Base-by-base conservation (phyloP, 2,797 vertebrate species). In the Oreochromis mossambicus region DNA sequence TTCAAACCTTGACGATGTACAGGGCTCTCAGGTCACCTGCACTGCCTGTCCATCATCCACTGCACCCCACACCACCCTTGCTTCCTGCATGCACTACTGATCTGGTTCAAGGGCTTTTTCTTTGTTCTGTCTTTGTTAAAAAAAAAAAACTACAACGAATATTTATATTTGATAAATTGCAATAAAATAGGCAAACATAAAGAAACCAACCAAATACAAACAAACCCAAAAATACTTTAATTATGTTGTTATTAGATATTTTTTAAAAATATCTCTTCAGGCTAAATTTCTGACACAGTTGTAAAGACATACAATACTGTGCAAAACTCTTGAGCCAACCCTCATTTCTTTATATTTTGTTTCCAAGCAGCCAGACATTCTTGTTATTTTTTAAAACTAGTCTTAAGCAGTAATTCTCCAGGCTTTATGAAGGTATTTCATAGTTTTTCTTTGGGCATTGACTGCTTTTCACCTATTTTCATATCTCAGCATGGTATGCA, bases 31-130 rank as follows among this genome's bases (percentile, higher is more conserved):
- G 86, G 82, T 90, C 84, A 87, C 15, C 78, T 19, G 48, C 26
- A 70, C 81, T 32, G 80, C 84, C 79, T 87, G 85, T 81, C 87
- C 52, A 79, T 84, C 83, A 77, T 82, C 76, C 86, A 51, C n/a
- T 8, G 26, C 21, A 34, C 43, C 32, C 54, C 12, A 26, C 8
- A 73, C 50, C 56, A 82, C 50, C 38, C 80, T 41, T 21, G 12
- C 48, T 77, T 24, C 41, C 78, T 86, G 26, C 46, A 66, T 8
- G 5, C 84, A 79, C 80, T 56, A 77, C 46, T 77, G 66, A 19
- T 56, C 76, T 43, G 54, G 19, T 58, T 84, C 78, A 58, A 80
- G 52, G 77, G 2, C 73, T 66, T 82, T 61, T 81, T 50, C 24
- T 26, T 66, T 78, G 21, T 70, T 43, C 38, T 70, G n/a, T 56